These are phyloP conservation scores for Orthonyx spaldingii DNA, from an alignment of 2,113 vertebrate genomes.

Conservation along the genomic window DNA sequence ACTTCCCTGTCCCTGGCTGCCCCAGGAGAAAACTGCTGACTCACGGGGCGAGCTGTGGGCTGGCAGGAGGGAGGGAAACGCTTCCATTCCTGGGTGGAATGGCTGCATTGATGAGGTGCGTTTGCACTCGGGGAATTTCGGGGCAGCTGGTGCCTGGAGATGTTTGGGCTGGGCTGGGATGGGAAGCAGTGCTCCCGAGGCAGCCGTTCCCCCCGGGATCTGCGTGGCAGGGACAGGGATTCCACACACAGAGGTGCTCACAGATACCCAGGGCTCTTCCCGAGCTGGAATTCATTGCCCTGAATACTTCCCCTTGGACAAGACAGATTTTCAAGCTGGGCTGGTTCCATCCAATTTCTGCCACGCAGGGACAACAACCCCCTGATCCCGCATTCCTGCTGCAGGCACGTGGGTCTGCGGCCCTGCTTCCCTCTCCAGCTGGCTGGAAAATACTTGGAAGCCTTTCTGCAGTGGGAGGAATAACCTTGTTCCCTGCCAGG, in stretches of 20 bases:
- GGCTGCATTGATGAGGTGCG: no score
- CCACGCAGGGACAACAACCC: neutral
- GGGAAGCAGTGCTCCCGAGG: neutral
- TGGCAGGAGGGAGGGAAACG: no score
- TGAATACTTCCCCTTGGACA: neutral
- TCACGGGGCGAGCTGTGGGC: no score
- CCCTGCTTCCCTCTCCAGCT: neutral
- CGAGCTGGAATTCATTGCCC: neutral
- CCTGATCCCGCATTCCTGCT: neutral
- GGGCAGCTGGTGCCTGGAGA: neutral
- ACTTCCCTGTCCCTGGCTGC: neutral
- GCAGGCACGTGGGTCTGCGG: neutral
- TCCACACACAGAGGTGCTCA: neutral
- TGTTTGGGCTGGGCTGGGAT: neutral
- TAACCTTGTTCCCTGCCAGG: neutral
- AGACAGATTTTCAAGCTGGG: neutral
- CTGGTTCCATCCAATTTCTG: neutral
- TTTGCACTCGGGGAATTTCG: neutral
- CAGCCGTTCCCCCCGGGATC: neutral
- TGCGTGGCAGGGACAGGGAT: neutral
- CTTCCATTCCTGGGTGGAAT: no score
- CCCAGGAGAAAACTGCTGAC: neutral
- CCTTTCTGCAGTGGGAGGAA: neutral
- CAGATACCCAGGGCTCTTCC: neutral
- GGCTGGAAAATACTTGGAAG: slow-evolving; percentile 4